A percentile compares a stretch with the other conserved stretches of the same genome.
These are phyloP conservation scores for Bellardia bayeri DNA, from an alignment of 2,888 invertebrate species.

Conservation along the genomic window DNA sequence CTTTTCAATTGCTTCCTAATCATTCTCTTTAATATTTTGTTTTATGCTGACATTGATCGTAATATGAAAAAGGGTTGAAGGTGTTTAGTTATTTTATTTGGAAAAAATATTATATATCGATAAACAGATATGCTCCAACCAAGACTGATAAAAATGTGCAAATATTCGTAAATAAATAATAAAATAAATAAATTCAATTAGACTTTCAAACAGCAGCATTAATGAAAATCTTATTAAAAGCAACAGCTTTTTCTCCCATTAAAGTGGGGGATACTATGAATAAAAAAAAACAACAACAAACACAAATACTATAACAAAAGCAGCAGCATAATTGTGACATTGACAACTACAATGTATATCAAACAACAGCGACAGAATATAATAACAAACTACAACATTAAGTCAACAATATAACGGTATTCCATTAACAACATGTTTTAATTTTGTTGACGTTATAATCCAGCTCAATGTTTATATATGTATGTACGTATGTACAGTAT, in stretches of 20 bases:
- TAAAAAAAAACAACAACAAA: slow-evolving; percentile 35
- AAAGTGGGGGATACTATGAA: not conserved
- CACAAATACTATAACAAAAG: slow-evolving; percentile 59
- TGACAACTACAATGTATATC: slow-evolving; percentile 56
- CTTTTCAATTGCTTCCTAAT: not conserved
- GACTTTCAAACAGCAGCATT: not conserved
- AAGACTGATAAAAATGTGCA: not conserved
- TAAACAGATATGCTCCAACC: slow-evolving; percentile 35
- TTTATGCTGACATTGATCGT: slow-evolving; percentile 38
- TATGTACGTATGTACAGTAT: not conserved
- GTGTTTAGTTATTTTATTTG: slow-evolving; percentile 14
- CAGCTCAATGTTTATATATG: not conserved
- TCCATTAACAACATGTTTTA: slow-evolving; percentile 24
- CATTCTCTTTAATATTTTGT: not conserved
- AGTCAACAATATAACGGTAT: slow-evolving; percentile 55
- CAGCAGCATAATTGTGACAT: slow-evolving; percentile 58
- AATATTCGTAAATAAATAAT: not conserved
- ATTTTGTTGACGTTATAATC: not conserved
- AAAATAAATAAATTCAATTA: not conserved
- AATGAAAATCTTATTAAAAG: not conserved
- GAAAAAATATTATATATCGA: not conserved
- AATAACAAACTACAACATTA: slow-evolving; percentile 9
- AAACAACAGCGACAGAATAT: not conserved
- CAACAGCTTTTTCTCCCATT: slow-evolving; percentile 36
- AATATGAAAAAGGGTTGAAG: slow-evolving; percentile 24